These are phyloP conservation scores for Uloborus diversus DNA, from an alignment of 1,140 invertebrate species.

Conservation along the genomic window DNA sequence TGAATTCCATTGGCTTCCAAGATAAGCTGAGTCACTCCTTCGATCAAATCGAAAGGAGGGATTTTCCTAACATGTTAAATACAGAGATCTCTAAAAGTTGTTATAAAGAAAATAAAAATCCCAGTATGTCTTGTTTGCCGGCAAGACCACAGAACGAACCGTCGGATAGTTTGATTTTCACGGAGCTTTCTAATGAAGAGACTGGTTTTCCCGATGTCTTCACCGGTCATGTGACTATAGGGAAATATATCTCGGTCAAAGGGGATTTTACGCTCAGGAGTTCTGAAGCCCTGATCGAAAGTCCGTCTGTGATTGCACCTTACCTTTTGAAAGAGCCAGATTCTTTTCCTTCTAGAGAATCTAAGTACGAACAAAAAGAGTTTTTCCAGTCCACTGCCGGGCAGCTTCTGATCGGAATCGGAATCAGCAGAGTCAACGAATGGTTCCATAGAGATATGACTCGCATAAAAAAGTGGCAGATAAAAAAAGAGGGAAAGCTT, in stretches of 20 bases:
- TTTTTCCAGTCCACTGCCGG: constrained; percentile 88
- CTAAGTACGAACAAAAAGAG: constrained; percentile 33
- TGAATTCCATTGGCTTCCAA: constrained; percentile 14
- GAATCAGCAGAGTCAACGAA: constrained; percentile 89
- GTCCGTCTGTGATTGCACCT: constrained; percentile 59
- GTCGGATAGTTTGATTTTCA: constrained; percentile 37
- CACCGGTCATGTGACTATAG: constrained; percentile 40
- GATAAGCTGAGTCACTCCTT: background rate
- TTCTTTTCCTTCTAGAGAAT: constrained; percentile 27
- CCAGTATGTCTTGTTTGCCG: background rate
- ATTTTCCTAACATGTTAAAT: background rate
- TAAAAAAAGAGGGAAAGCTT: constrained; percentile 70
- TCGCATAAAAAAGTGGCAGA: constrained; percentile 84
- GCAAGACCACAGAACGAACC: background rate
- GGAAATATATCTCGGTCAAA: constrained; percentile 58
- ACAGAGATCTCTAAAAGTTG: background rate
- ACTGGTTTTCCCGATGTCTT: constrained; percentile 58
- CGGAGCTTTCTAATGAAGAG: constrained; percentile 53
- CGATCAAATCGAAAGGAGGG: background rate
- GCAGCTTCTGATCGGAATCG: constrained; percentile 92
- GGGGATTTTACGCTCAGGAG: constrained; percentile 52
- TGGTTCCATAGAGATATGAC: constrained; percentile 91
- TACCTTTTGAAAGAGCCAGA: constrained; percentile 60
- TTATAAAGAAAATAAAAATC: constrained; percentile 27
- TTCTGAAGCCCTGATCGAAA: constrained; percentile 59